Conservation (phyloP, 2,888 invertebrate genomes). For the Conistra vaccinii region DNA sequence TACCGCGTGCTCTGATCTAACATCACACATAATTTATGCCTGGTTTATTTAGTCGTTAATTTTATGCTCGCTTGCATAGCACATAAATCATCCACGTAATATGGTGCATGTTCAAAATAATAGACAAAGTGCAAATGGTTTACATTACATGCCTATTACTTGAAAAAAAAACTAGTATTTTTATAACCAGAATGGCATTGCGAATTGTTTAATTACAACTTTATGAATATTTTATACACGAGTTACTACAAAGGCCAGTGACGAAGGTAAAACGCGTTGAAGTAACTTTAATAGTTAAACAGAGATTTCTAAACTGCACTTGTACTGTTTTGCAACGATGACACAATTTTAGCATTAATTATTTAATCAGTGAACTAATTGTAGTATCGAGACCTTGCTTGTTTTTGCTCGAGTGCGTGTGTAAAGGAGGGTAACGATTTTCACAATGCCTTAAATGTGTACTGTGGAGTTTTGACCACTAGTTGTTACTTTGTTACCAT, state of each 20-base stretch:
- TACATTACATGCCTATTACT: constrained; percentile 53
- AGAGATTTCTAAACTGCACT: constrained; percentile 66
- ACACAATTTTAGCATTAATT: constrained; percentile 66
- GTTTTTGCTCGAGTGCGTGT: constrained; percentile 57
- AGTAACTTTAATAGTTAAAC: constrained; percentile 65
- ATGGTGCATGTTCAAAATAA: constrained; percentile 55
- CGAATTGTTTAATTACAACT: constrained; percentile 79
- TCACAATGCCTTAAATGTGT: constrained; percentile 58
- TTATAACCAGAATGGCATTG: constrained; percentile 77
- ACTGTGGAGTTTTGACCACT: constrained; percentile 30
- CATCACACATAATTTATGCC: constrained; percentile 45
- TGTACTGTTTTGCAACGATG: constrained; percentile 66
- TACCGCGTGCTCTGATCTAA: constrained; percentile 30
- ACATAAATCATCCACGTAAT: constrained; percentile 61
- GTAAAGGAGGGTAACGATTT: constrained; percentile 58
- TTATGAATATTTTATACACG: constrained; percentile 82
- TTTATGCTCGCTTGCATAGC: constrained; percentile 54
- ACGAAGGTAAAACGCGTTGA: constrained; percentile 77
- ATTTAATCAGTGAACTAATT: constrained; percentile 69
- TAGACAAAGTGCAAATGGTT: constrained; percentile 52
- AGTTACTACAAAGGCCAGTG: constrained; percentile 79
- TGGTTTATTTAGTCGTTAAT: constrained; percentile 41
- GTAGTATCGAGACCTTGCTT: constrained; percentile 66
- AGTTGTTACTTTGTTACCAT: constrained; percentile 24
- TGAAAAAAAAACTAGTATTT: constrained; percentile 51